These are phyloP conservation scores for Megaceryle maxima DNA, from an alignment of 2,113 vertebrate genomes.

Conservation along the genomic window DNA sequence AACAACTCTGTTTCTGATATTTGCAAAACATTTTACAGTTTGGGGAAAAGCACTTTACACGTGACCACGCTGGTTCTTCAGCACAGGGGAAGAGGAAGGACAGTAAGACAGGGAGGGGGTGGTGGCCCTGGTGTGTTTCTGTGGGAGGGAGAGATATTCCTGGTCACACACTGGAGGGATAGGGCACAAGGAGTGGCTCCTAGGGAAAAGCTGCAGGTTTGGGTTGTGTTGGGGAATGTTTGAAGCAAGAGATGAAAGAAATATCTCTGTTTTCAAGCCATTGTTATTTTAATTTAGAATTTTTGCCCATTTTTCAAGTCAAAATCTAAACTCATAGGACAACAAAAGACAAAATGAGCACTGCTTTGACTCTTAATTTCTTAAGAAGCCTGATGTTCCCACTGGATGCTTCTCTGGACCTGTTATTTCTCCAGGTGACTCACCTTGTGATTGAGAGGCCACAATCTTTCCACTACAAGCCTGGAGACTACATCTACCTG, in stretches of 20 bases:
- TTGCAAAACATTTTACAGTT: fast-evolving
- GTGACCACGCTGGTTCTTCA: no score
- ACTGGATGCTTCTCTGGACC: no score
- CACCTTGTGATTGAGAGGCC: conserved; percentile 88
- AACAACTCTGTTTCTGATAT: no score
- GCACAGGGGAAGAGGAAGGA: no score
- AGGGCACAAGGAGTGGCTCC: fast-evolving
- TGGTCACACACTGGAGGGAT: fast-evolving
- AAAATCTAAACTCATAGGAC: fast-evolving
- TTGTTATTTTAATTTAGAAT: fast-evolving
- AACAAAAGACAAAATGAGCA: fast-evolving
- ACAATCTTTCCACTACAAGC: conserved; percentile 83
- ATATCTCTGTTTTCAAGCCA: background rate
- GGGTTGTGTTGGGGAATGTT: background rate
- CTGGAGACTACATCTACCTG: conserved; percentile 91
- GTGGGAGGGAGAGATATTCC: background rate
- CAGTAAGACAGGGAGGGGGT: no score
- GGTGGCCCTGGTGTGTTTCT: fast-evolving
- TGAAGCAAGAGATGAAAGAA: fast-evolving
- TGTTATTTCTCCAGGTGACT: conserved; percentile 79
- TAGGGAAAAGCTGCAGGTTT: fast-evolving
- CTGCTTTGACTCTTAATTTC: fast-evolving
- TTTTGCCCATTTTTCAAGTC: background rate
- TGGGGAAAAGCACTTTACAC: no score
- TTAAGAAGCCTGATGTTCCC: no score